phyloP scores from a whole-genome alignment of 37 sponge, comb jelly and placozoan genomes.

The Axinella damicornis region DNA sequence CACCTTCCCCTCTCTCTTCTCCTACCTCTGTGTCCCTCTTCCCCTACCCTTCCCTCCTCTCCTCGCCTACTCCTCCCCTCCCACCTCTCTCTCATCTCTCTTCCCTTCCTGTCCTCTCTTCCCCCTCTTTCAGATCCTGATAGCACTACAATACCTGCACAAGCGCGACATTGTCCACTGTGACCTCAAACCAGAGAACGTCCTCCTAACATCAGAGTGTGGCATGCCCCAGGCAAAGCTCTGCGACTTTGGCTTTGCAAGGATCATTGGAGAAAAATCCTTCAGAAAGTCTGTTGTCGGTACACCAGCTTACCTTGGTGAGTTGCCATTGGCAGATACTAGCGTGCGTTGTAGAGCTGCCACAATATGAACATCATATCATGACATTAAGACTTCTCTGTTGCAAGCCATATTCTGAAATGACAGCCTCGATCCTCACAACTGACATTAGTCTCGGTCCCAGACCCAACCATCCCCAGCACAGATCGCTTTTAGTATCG shows the following conservation, averaged over 20 bases:
- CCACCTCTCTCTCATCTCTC: background rate
- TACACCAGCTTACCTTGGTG: slow-evolving; percentile 98
- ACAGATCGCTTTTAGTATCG: too few relatives aligned
- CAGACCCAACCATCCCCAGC: too few relatives aligned
- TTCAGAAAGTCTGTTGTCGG: slow-evolving; percentile 98
- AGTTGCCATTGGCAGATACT: background rate
- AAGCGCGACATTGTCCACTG: slow-evolving; percentile 96
- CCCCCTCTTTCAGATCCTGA: slow-evolving; percentile 75
- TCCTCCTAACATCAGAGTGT: slow-evolving; percentile 85
- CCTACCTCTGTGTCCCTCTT: background rate
- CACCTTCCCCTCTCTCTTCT: background rate
- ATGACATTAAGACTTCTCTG: too few relatives aligned
- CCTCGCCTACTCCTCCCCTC: background rate
- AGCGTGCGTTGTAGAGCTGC: too few relatives aligned
- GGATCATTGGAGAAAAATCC: slow-evolving; percentile 94
- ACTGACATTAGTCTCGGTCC: too few relatives aligned
- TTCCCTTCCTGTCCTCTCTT: background rate
- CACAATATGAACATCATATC: too few relatives aligned
- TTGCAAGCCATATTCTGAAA: background rate
- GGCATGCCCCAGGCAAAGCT: slow-evolving; percentile 85
- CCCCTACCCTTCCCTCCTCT: background rate
- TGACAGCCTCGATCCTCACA: too few relatives aligned
- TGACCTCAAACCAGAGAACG: slow-evolving; percentile 99
- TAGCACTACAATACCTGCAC: slow-evolving; percentile 94
- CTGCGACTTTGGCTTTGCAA: slow-evolving; percentile 99